phyloP scores from a whole-genome alignment of 2,888 invertebrate species.

The Ganaspis brasiliensis region DNA sequence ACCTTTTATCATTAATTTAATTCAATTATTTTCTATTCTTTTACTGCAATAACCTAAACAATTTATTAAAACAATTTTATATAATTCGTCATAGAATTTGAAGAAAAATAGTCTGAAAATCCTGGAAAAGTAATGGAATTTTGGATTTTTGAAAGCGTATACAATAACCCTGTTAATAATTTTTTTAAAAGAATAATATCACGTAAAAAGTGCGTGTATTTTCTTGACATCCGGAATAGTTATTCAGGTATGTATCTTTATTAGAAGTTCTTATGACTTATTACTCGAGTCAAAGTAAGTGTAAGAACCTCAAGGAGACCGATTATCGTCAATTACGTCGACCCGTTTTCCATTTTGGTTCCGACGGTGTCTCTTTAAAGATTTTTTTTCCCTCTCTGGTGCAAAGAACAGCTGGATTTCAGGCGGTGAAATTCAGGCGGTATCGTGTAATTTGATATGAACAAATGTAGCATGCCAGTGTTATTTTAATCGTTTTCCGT shows the following conservation, averaged over 20 bases:
- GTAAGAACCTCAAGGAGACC: conserved; percentile 4
- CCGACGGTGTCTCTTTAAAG: conserved; percentile 9
- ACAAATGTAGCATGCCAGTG: conserved; percentile 14
- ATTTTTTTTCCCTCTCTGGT: neutral
- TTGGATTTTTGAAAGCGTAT: too few relatives aligned
- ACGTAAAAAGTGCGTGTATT: too few relatives aligned
- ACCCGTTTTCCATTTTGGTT: conserved; percentile 41
- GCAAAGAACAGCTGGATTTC: conserved; percentile 30
- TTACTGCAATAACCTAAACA: too few relatives aligned
- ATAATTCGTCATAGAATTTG: too few relatives aligned
- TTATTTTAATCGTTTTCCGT: conserved; percentile 31
- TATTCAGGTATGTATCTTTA: conserved; percentile 16
- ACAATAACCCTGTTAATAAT: too few relatives aligned
- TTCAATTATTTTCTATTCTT: too few relatives aligned
- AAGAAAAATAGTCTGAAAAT: too few relatives aligned
- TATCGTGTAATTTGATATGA: conserved; percentile 37
- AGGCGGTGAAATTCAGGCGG: conserved; percentile 32
- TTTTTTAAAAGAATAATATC: too few relatives aligned
- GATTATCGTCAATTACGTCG: conserved; percentile 40
- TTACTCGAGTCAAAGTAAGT: conserved; percentile 28
- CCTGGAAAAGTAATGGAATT: too few relatives aligned
- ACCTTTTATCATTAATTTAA: too few relatives aligned
- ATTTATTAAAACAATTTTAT: too few relatives aligned
- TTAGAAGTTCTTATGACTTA: conserved; percentile 39
- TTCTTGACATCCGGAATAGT: conserved; percentile 36